These are phyloP conservation scores for Drosophila suboccidentalis DNA, from an alignment of 2,888 invertebrate species.

Conservation along the genomic window DNA sequence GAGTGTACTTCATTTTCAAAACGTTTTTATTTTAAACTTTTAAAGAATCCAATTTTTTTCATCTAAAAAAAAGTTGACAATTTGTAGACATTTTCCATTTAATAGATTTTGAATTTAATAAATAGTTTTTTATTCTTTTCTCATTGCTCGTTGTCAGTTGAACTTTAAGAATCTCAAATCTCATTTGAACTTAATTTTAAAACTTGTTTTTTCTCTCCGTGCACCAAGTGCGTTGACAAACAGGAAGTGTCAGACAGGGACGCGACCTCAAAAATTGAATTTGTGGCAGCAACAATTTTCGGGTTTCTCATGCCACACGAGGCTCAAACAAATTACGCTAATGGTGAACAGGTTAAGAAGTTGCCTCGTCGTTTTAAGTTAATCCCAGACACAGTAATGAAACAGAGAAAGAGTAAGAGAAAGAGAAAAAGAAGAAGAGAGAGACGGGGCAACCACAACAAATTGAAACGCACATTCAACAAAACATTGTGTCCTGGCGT, in stretches of 20 bases:
- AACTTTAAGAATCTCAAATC: too few species aligned
- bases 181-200: background rate
- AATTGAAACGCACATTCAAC: slow-evolving; percentile 39
- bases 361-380: slow-evolving; percentile 54
- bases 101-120: too few species aligned
- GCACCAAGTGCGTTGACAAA: slow-evolving; percentile 30
- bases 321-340: slow-evolving; percentile 74
- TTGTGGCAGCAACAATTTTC: slow-evolving; percentile 52
- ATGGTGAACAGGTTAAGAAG: slow-evolving; percentile 75
- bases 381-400: slow-evolving; percentile 38
- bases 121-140: too few species aligned
- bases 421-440: background rate
- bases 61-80: too few species aligned
- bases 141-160: too few species aligned
- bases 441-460: slow-evolving; percentile 30
- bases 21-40: too few species aligned
- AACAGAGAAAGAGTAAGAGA: background rate
- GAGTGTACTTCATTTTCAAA: too few species aligned
- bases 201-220: background rate
- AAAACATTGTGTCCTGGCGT: slow-evolving; percentile 26
- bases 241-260: slow-evolving; percentile 50
- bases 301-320: slow-evolving; percentile 46
- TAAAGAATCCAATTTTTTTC: too few species aligned
- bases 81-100: too few species aligned
- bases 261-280: slow-evolving; percentile 59